Conservation (phyloP, 2,888 invertebrate species). For the Phalera bucephala region DNA sequence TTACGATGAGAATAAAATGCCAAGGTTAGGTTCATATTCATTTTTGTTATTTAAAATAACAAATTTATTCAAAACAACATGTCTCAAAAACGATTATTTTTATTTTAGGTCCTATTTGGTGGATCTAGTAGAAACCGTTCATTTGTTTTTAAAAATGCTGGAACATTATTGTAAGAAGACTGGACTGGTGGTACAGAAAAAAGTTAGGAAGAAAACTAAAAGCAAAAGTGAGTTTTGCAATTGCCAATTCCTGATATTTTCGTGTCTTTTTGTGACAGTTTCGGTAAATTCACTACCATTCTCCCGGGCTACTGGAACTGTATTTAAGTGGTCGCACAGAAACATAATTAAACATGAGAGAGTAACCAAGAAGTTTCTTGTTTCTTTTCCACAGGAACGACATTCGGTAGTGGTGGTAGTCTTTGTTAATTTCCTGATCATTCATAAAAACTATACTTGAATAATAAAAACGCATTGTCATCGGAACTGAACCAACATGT, state of each 20-base stretch:
- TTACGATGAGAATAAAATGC: conserved; percentile 94
- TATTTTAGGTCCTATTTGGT: conserved; percentile 88
- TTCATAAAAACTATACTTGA: too few species aligned
- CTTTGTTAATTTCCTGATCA: too few species aligned
- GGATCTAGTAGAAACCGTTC: conserved; percentile 94
- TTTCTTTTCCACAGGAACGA: too few species aligned
- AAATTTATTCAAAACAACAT: conserved; percentile 1
- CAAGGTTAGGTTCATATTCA: conserved; percentile 83
- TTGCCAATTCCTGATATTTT: too few species aligned
- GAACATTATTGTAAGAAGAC: conserved; percentile 87
- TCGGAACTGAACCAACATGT: too few species aligned
- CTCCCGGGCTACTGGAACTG: too few species aligned
- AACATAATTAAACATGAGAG: too few species aligned
- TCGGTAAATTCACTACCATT: conserved; percentile 33
- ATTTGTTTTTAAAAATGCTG: conserved; percentile 95
- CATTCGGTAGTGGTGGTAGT: too few species aligned
- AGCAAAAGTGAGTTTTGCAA: conserved; percentile 56
- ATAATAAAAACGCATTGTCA: too few species aligned
- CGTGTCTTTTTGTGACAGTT: conserved; percentile 3
- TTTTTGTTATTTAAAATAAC: conserved; percentile 3
- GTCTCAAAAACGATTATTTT: conserved; percentile 3
- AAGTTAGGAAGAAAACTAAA: conserved; percentile 76
- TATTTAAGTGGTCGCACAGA: too few species aligned
- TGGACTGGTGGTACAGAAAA: conserved; percentile 88
- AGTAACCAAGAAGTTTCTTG: too few species aligned